A percentile compares a stretch with the other conserved stretches of the same genome.
Conservation (phyloP, 2,113 vertebrate species). For the Rutilus rutilus region DNA sequence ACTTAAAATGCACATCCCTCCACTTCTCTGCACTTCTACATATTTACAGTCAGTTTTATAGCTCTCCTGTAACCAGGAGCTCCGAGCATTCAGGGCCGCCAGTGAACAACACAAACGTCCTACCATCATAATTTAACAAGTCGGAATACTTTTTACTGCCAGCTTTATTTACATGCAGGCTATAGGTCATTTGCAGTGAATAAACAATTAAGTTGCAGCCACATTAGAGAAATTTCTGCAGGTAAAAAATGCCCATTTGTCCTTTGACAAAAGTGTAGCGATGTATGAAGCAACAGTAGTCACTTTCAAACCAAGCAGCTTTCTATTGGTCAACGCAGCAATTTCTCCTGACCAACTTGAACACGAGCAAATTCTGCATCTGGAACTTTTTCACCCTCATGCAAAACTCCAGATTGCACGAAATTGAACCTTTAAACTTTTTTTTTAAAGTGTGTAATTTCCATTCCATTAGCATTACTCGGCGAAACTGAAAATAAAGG, state of each 20-base stretch:
- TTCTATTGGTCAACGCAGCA: neutral
- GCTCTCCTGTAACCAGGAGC: slow-evolving; percentile 32
- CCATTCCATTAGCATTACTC: too few species aligned
- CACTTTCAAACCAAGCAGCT: neutral
- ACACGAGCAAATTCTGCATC: neutral
- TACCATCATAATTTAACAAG: slow-evolving; percentile 14
- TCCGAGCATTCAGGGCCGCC: neutral
- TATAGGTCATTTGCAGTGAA: neutral
- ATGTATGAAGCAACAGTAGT: neutral
- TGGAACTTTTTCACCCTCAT: neutral
- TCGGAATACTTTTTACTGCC: slow-evolving; percentile 19
- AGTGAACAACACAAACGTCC: slow-evolving; percentile 16
- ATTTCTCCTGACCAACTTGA: neutral
- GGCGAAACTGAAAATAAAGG: neutral
- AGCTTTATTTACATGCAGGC: neutral
- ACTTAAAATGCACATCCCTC: neutral
- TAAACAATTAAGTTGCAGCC: neutral
- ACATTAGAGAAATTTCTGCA: neutral
- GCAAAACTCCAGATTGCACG: neutral
- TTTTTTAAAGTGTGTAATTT: too few species aligned
- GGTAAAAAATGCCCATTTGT: neutral
- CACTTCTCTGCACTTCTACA: neutral
- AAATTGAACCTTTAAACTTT: neutral
- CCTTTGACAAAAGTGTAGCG: neutral
- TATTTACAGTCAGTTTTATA: slow-evolving; percentile 21